Percentiles rank a stretch among this genome's conserved stretches.
Evolutionary conservation across 2,888 invertebrate species (phyloP).

Genomic region (Drosophila neotestacea): DNA sequence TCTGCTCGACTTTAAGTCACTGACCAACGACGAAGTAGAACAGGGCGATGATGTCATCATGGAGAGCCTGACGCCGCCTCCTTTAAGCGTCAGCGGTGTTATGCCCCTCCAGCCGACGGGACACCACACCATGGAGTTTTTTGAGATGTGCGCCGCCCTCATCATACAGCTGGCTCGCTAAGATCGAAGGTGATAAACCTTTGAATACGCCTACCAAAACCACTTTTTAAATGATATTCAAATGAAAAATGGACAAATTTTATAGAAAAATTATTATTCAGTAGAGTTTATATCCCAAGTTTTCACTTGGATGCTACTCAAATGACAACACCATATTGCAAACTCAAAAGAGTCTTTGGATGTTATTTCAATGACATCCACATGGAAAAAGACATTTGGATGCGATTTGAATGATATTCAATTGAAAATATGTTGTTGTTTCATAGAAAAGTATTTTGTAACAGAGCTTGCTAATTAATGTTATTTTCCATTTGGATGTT

Average conservation of each 20-base stretch:
- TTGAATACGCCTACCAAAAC: conserved; percentile 4
- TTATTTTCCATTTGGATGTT: too few relatives aligned
- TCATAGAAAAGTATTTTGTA: too few relatives aligned
- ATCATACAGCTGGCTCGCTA: conserved; percentile 98
- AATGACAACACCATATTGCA: too few relatives aligned
- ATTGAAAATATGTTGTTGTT: too few relatives aligned
- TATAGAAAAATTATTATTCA: not conserved
- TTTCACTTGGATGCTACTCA: too few relatives aligned
- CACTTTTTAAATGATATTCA: not conserved
- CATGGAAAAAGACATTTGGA: not conserved
- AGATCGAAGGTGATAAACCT: not conserved
- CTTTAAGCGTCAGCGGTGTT: conserved; percentile 70
- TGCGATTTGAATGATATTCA: too few relatives aligned
- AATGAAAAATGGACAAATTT: not conserved
- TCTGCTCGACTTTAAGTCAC: conserved; percentile 98
- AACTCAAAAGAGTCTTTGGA: not conserved
- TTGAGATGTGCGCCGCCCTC: conserved; percentile 99
- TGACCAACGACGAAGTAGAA: conserved; percentile 91
- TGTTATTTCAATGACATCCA: not conserved
- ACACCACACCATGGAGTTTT: conserved; percentile 99
- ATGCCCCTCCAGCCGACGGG: conserved; percentile 87
- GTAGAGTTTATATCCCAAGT: too few relatives aligned
- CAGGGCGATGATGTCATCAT: conserved; percentile 85
- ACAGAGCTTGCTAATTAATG: too few relatives aligned
- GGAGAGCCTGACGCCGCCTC: conserved; percentile 85